phyloP scores from a whole-genome alignment of 1,140 invertebrate species.

The Dinothrombium tinctorium region DNA sequence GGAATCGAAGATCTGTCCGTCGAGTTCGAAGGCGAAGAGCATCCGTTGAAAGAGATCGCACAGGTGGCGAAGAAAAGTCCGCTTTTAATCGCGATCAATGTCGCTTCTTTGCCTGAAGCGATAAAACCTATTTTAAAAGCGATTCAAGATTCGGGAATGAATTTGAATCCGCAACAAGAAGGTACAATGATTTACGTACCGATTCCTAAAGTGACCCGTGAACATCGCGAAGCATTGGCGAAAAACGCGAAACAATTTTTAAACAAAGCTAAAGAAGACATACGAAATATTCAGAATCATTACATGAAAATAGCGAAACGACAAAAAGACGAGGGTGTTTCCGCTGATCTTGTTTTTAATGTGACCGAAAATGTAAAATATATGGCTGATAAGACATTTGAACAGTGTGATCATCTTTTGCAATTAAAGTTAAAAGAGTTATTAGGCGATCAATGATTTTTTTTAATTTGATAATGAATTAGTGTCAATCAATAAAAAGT shows the following conservation, averaged over 20 bases:
- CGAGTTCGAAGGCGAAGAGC: constrained; percentile 3
- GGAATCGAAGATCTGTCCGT: constrained; percentile 5
- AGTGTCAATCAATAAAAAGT: no score
- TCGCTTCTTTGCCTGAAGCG: constrained; percentile 5
- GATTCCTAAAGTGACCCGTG: constrained; percentile 71
- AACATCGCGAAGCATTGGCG: constrained; percentile 58
- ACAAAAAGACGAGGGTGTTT: constrained; percentile 19
- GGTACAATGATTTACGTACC: constrained; percentile 65
- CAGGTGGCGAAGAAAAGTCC: constrained; percentile 3
- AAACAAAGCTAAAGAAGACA: constrained; percentile 45
- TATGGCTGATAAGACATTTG: not conserved
- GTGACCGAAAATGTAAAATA: constrained; percentile 28
- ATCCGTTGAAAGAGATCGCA: constrained; percentile 6
- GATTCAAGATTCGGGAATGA: no score
- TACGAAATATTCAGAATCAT: constrained; percentile 53
- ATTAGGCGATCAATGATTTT: no score
- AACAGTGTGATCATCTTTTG: no score
- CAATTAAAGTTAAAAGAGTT: no score
- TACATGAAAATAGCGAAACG: constrained; percentile 41
- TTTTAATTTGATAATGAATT: no score
- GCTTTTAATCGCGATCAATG: constrained; percentile 5
- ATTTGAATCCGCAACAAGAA: constrained; percentile 81
- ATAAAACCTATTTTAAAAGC: no score
- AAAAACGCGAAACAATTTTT: constrained; percentile 65
- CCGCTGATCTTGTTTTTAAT: constrained; percentile 37